These are phyloP conservation scores for Prionailurus bengalensis DNA, from an alignment of 2,113 vertebrate genomes.

Conservation along the genomic window DNA sequence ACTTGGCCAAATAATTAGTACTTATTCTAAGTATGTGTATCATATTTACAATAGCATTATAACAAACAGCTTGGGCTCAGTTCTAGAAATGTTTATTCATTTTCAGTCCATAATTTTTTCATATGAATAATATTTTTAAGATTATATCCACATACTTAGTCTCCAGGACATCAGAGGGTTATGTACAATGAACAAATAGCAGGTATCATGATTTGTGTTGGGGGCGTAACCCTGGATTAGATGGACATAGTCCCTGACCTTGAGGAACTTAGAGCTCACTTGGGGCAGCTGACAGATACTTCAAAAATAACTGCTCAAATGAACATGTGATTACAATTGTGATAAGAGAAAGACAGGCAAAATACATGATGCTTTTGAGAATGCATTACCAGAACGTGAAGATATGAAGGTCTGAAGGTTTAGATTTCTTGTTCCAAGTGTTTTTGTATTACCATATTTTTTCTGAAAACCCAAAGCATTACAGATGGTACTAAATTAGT, in stretches of 20 bases:
- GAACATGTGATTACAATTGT: not conserved
- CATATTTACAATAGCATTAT: conserved; percentile 29
- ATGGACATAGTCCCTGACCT: not conserved
- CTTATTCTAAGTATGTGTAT: not conserved
- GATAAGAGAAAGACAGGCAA: not conserved
- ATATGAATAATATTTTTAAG: not conserved
- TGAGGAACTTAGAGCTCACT: not conserved
- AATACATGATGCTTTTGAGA: not conserved
- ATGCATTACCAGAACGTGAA: not conserved
- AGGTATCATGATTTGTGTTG: not conserved
- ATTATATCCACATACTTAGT: not conserved
- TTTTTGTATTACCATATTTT: conserved; percentile 63
- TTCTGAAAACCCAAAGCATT: conserved; percentile 53
- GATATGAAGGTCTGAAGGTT: not conserved
- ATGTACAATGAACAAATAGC: not conserved
- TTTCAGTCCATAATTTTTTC: not conserved
- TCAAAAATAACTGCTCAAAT: not conserved
- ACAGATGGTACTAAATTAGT: conserved; percentile 75
- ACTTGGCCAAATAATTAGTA: not conserved
- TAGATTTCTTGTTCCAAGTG: conserved; percentile 12
- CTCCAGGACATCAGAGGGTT: not conserved
- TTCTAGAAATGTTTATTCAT: not conserved
- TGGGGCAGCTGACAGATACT: not conserved
- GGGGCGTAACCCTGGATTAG: not conserved
- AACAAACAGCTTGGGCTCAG: not conserved